Base-by-base conservation (phyloP, 2,888 invertebrate genomes). In the Lepidochitona cinerea region DNA sequence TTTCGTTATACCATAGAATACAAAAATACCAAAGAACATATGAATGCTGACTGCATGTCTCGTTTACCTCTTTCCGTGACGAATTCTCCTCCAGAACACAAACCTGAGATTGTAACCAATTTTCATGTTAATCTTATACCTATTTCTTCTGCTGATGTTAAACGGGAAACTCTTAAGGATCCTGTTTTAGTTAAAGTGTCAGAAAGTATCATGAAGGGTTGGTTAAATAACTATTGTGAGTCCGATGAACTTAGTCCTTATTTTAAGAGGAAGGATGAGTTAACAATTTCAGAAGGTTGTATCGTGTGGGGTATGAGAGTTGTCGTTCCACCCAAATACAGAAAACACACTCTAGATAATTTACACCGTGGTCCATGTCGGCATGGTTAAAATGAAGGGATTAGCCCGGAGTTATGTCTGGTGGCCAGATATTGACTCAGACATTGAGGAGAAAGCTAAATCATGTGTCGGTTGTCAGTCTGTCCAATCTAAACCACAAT, bases 311-410 rank as follows among this genome's bases (percentile, higher is more conserved):
- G 78, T 18, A 52, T 65, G 33, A 37, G 78, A 5, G 79, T 84
- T 0, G 35, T 83, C n/a, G 71, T 83, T 32, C 81, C 81, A 6
- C 23, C 54, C 9, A 71, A 66, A 29, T 77, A 82, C 6, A 79
- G 73, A 35, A 49, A 59, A 23, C 41, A 70, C 12, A 77, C 85
- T 0, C 72, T 87, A 14, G 68, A 74, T 12, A 76, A 79, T 67
- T 71, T 88, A 1, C 86, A 86, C 77, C 66, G 72, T n/a, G 65
- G 65, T 29, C n/a, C 88, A 87, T 73, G 76, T 82, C 5, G 87
- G 87, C 2, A 81, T 80, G 23, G 76, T 75, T 0, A 75, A 84
- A 26, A 84, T 86, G 82, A 88, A 88, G 71, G 37, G 71, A 3
- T 75, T 26, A 65, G 72, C 0, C 65, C n/a, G n/a, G n/a, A n/a